Evolutionary conservation across 2,888 invertebrate species (phyloP).

Genomic region (Drosophila pegasa): DNA sequence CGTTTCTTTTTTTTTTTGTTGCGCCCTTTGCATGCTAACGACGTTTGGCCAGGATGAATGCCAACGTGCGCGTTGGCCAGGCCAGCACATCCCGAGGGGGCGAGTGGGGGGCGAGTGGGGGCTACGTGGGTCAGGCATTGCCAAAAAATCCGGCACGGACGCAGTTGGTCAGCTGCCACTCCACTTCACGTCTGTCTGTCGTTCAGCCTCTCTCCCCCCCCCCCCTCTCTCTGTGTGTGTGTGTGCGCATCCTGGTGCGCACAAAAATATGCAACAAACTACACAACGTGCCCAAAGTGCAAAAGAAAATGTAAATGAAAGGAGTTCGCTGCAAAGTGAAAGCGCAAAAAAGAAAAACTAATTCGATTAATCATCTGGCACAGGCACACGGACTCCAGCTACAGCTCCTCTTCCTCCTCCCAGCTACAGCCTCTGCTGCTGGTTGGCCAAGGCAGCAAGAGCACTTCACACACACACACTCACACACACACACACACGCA

Average conservation of each 20-base stretch:
- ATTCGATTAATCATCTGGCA: conserved; percentile 78
- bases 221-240: conserved; percentile 30
- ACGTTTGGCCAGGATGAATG: conserved; percentile 65
- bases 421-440: conserved; percentile 27
- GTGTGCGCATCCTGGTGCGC: conserved; percentile 50
- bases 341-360: conserved; percentile 70
- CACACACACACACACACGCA: conserved; percentile 29
- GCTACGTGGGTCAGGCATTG: conserved; percentile 49
- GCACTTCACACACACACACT: conserved; percentile 30
- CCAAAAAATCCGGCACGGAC: conserved; percentile 69
- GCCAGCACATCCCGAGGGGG: background rate
- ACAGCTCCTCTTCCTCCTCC: conserved; percentile 21
- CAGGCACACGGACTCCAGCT: conserved; percentile 24
- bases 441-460: conserved; percentile 53
- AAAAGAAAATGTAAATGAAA: conserved; percentile 80
- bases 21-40: conserved; percentile 63
- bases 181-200: conserved; percentile 45
- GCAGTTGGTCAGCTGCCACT: conserved; percentile 76
- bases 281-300: conserved; percentile 59
- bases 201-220: conserved; percentile 13
- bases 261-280: conserved; percentile 75
- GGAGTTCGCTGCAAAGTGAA: conserved; percentile 58
- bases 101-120: background rate
- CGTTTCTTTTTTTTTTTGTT: conserved; percentile 4
- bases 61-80: conserved; percentile 40